These are phyloP conservation scores for Dromas ardeola DNA, from an alignment of 2,113 vertebrate genomes.

Conservation along the genomic window DNA sequence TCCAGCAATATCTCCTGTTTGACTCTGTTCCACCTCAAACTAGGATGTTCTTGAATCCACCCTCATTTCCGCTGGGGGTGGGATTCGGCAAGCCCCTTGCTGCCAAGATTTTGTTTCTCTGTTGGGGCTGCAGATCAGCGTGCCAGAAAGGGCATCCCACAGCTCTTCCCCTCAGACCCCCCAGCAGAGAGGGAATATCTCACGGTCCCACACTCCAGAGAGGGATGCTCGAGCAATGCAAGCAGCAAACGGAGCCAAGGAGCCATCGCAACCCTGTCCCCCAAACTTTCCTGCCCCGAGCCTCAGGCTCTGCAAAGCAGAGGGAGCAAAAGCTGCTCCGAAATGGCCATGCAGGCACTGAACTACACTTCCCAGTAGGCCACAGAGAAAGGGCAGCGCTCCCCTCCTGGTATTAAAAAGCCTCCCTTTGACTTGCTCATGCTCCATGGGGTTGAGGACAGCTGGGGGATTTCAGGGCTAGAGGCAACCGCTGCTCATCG, in stretches of 20 bases:
- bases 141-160: neutral
- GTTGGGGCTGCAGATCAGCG: neutral
- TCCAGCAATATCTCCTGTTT: neutral
- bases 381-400: neutral
- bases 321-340: neutral
- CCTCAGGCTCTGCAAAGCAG: neutral
- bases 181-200: neutral
- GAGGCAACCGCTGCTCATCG: neutral
- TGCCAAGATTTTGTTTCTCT: neutral
- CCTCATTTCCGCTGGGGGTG: neutral
- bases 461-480: neutral
- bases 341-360: neutral
- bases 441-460: neutral
- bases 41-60: neutral
- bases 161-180: neutral
- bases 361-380: conserved; percentile 55
- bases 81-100: accelerated
- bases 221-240: neutral
- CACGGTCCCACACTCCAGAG: neutral
- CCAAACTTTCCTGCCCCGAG: neutral
- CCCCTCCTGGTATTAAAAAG: neutral
- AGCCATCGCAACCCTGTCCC: neutral
- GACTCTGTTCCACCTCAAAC: neutral
- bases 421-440: neutral
- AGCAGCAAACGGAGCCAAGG: neutral